Conservation (phyloP, 1,140 invertebrate species). For the Daktulosphaira vitifoliae region DNA sequence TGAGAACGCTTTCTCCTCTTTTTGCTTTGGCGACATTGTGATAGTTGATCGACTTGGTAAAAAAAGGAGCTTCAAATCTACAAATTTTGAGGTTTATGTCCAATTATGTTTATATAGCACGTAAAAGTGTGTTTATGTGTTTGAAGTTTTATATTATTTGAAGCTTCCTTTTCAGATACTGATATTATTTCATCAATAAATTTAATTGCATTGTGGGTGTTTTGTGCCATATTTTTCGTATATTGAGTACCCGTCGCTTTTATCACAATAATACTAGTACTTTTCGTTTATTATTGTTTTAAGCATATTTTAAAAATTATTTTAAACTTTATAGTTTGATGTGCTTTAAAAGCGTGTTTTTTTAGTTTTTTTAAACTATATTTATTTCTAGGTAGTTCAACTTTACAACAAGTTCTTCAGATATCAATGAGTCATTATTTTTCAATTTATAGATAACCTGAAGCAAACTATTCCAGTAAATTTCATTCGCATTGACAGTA, state of each 20-base stretch:
- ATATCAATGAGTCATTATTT: background rate
- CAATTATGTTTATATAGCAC: background rate
- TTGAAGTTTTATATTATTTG: conserved; percentile 31
- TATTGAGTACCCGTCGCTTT: conserved; percentile 39
- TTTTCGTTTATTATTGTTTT: too few relatives aligned
- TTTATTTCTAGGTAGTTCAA: conserved; percentile 2
- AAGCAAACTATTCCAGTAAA: background rate
- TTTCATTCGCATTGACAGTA: conserved; percentile 37
- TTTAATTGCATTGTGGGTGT: background rate
- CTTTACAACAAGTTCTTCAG: background rate
- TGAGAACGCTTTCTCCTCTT: background rate
- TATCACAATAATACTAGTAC: too few relatives aligned
- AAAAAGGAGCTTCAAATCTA: conserved; percentile 4
- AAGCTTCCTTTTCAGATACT: conserved; percentile 35
- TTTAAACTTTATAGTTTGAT: conserved; percentile 39
- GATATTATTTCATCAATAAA: conserved; percentile 34
- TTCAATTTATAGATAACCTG: conserved; percentile 13
- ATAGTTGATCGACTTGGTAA: background rate
- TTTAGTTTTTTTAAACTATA: too few relatives aligned
- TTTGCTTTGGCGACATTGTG: background rate
- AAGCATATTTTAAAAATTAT: conserved; percentile 42
- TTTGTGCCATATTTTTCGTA: background rate
- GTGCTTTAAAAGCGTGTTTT: too few relatives aligned
- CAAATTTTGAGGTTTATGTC: background rate
- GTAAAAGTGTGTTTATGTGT: conserved; percentile 33